These are phyloP conservation scores for Eledona agricola DNA, from an alignment of 2,888 invertebrate genomes.

Conservation along the genomic window DNA sequence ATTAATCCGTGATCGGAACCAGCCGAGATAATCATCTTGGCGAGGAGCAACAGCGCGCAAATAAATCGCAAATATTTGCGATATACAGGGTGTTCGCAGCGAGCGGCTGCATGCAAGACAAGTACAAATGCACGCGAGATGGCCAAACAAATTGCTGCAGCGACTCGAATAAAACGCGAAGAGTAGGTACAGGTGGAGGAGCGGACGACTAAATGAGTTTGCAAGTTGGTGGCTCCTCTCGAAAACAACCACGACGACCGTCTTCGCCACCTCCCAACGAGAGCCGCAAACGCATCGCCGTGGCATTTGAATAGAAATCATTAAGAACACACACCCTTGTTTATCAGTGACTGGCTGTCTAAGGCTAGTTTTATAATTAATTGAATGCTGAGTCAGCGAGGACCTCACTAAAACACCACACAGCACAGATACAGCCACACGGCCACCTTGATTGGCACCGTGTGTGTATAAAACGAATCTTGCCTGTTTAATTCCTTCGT, in stretches of 20 bases:
- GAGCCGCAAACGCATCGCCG: slow-evolving; percentile 16
- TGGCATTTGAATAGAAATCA: slow-evolving; percentile 50
- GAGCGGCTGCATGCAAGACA: no score
- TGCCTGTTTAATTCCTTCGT: slow-evolving; percentile 47
- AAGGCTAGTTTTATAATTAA: slow-evolving; percentile 51
- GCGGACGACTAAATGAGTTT: no score
- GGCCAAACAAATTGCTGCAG: no score
- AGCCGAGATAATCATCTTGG: slow-evolving; percentile 21
- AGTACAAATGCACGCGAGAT: no score
- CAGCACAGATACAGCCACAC: slow-evolving; percentile 32
- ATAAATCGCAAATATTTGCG: slow-evolving; percentile 1
- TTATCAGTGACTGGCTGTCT: slow-evolving; percentile 51
- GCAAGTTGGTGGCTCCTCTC: no score
- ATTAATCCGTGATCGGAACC: slow-evolving; percentile 28
- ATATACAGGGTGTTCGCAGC: slow-evolving; percentile 1
- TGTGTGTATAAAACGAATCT: slow-evolving; percentile 37
- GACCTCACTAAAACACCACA: slow-evolving; percentile 45
- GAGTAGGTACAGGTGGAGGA: no score
- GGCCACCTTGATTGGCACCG: slow-evolving; percentile 44
- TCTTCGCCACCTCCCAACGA: slow-evolving; percentile 10
- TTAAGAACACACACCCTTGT: slow-evolving; percentile 51
- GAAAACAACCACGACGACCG: no score
- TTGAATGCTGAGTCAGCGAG: slow-evolving; percentile 50
- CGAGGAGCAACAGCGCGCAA: slow-evolving; percentile 8
- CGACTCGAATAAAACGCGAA: no score